A percentile compares a stretch with the other conserved stretches of the same genome.
phyloP scores from a whole-genome alignment of 92 coral and sea anemone genomes.

The Bergia sp. region DNA sequence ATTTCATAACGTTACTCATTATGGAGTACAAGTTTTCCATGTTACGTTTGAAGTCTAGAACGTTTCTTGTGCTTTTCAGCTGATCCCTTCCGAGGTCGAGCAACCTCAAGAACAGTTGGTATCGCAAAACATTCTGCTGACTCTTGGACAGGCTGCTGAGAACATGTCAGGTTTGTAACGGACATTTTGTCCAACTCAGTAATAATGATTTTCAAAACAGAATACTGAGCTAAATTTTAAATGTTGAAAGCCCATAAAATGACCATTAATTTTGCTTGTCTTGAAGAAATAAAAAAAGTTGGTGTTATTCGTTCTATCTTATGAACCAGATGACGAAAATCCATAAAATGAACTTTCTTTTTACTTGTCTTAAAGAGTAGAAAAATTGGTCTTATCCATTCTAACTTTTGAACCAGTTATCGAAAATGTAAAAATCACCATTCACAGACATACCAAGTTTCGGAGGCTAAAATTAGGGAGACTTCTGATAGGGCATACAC shows the following conservation, averaged over 20 bases:
- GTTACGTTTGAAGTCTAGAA: not conserved
- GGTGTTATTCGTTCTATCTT: not conserved
- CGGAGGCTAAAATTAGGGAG: too few relatives aligned
- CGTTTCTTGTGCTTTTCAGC: constrained; percentile 45
- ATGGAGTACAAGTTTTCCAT: too few relatives aligned
- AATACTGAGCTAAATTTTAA: too few relatives aligned
- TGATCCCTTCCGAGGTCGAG: constrained; percentile 59
- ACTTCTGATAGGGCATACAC: too few relatives aligned
- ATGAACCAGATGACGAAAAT: not conserved
- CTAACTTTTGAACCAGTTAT: too few relatives aligned
- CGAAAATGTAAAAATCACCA: too few relatives aligned
- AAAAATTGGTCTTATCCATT: not conserved
- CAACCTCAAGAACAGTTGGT: constrained; percentile 72
- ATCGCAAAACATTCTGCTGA: constrained; percentile 76
- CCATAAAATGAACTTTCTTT: not conserved
- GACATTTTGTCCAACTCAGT: too few relatives aligned
- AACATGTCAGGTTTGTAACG: constrained; percentile 45
- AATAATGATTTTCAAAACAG: too few relatives aligned
- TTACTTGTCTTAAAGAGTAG: not conserved
- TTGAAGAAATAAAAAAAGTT: not conserved
- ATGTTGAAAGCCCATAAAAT: not conserved
- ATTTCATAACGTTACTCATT: too few relatives aligned
- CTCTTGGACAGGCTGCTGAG: constrained; percentile 95
- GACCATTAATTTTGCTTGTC: not conserved
- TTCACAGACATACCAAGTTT: too few relatives aligned